Conservation (phyloP, 2,888 invertebrate genomes). For the Atherix ibis region DNA sequence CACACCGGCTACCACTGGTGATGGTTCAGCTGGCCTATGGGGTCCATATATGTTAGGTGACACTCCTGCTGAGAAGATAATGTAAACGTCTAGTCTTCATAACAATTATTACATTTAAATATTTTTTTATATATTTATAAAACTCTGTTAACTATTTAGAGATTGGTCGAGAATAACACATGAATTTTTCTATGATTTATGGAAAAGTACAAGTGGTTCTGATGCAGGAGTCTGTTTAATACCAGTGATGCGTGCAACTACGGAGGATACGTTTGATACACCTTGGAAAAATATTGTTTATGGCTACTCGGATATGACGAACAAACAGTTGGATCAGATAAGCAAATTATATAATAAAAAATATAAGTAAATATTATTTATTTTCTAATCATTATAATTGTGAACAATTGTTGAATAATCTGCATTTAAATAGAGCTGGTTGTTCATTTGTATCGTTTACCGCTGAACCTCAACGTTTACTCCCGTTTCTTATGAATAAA, state of each 20-base stretch:
- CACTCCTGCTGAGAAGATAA: conserved; percentile 37
- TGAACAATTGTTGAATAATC: background rate
- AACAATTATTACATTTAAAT: background rate
- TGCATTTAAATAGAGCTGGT: conserved; percentile 37
- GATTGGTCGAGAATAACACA: conserved; percentile 50
- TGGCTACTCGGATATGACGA: conserved; percentile 27
- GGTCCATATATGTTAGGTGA: conserved; percentile 45
- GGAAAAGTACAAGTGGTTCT: conserved; percentile 38
- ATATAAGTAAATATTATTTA: conserved; percentile 27
- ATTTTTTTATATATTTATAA: background rate
- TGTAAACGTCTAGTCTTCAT: conserved; percentile 26
- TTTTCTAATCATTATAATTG: background rate
- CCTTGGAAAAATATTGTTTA: conserved; percentile 34
- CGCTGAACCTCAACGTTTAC: conserved; percentile 45
- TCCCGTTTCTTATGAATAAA: conserved; percentile 48
- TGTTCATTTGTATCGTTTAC: conserved; percentile 49
- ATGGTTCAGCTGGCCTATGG: conserved; percentile 66
- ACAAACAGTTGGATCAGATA: conserved; percentile 25
- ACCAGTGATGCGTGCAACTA: conserved; percentile 29
- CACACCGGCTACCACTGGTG: conserved; percentile 58
- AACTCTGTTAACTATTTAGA: conserved; percentile 28
- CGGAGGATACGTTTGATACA: conserved; percentile 20
- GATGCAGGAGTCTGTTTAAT: conserved; percentile 36
- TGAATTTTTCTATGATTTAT: conserved; percentile 39
- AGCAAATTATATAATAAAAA: conserved; percentile 24